Evolutionary conservation across 2,797 vertebrate genomes (phyloP), one percentile per base, ranked within the genome.

Genomic region (Mus spretus): DNA sequence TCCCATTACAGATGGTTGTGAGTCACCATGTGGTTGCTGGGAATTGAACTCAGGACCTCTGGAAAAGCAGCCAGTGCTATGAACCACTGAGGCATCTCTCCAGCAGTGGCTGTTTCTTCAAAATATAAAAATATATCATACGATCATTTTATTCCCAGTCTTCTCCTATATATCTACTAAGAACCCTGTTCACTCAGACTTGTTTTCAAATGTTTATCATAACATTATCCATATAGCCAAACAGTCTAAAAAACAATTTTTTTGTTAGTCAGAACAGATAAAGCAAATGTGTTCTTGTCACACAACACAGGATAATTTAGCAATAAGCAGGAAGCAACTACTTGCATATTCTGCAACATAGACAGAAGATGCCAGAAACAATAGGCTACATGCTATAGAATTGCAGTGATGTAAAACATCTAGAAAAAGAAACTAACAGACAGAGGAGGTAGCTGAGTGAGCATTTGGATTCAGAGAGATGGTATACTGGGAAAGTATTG

Each of bases 71-170:
- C 11, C 28, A 34, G 65, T 65, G 28, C 65, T 72, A 17, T 72
- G 17, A 72, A 72, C 70, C 3, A 1, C 70, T 72, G n/a, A 70
- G 67, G 2, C 15, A 37, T 72, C 70, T 37, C 17, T 37, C n/a
- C n/a, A 72, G 70, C 34, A 7, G 20, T 89, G 57, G 40, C 55
- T 88, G 37, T 82, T 90, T 84, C 53, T 82, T 92, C 67, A 94
- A 75, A 94, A 79, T 91, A 84, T 85, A 96, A 96, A 94, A 31
- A 88, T 63, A 61, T 14, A 90, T 53, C 63, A 94, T 40, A 57
- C 44, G 92, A 72, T 37, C 87, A 85, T 89, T 96, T 44, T 72
- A 94, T 61, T 89, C 15, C 78, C 91, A 90, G 78, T 94, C 26
- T 77, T 92, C 53, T 88, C 9, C 78, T 85, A 75, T 37, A 81